These are phyloP conservation scores for Platorchestia sp. DNA, from an alignment of 1,140 invertebrate species.

Conservation along the genomic window DNA sequence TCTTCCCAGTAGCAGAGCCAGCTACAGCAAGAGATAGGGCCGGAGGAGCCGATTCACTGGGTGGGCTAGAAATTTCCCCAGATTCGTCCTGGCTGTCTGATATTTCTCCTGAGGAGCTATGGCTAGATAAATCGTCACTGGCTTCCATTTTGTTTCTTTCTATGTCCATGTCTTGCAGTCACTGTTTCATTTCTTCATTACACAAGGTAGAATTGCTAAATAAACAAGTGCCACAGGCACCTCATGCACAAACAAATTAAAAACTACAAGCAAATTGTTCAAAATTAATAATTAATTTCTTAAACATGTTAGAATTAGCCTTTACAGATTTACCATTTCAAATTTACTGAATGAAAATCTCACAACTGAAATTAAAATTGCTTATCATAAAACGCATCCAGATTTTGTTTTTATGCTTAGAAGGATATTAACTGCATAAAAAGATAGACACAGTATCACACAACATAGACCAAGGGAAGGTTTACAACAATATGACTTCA, in stretches of 20 bases:
- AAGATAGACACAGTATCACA: not conserved
- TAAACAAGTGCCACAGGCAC: not conserved
- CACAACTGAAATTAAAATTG: too few species aligned
- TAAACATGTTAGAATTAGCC: not conserved
- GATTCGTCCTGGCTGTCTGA: slow-evolving; percentile 21
- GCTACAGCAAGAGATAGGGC: not conserved
- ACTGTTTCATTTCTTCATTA: not conserved
- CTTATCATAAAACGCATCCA: not conserved
- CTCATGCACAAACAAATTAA: not conserved
- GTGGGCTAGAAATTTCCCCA: not conserved
- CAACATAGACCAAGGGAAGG: not conserved
- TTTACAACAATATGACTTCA: not conserved
- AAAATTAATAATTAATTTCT: not conserved
- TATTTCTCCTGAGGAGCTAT: slow-evolving; percentile 28
- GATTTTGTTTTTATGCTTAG: not conserved
- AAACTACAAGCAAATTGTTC: not conserved
- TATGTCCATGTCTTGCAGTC: not conserved
- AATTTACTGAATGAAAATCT: too few species aligned
- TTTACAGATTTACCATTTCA: not conserved
- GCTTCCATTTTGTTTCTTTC: not conserved
- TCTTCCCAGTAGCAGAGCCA: not conserved
- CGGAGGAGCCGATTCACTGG: not conserved
- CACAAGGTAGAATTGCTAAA: not conserved
- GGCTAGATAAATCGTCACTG: not conserved
- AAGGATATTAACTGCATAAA: not conserved